A percentile compares a stretch with the other conserved stretches of the same genome.
phyloP scores from a whole-genome alignment of 2,113 vertebrate genomes.

The Tragulus kanchil region DNA sequence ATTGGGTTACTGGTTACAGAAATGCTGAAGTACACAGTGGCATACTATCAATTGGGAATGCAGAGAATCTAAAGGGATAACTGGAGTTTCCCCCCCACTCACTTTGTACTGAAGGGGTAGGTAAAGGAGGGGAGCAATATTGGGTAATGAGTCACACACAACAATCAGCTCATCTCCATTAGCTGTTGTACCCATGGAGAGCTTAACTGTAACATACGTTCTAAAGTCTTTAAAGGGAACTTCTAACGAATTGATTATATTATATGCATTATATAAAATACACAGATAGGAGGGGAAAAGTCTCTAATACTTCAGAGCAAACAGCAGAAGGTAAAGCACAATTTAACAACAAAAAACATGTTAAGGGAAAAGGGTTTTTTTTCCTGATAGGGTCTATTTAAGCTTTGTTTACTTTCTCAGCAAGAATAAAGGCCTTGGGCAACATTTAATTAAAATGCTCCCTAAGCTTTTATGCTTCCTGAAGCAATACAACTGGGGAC shows the following conservation, averaged over 20 bases:
- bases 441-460: slow-evolving; percentile 80
- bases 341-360: slow-evolving; percentile 39
- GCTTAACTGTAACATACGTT: slow-evolving; percentile 40
- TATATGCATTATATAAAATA: slow-evolving; percentile 44
- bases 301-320: slow-evolving; percentile 2
- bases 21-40: not conserved
- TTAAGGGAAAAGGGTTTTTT: not conserved
- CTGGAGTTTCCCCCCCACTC: not conserved
- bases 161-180: not conserved
- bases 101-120: not conserved
- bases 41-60: not conserved
- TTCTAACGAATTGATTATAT: slow-evolving; percentile 8
- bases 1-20: not conserved
- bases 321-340: slow-evolving; percentile 7
- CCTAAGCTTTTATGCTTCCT: slow-evolving; percentile 70
- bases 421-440: slow-evolving; percentile 71
- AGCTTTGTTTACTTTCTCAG: slow-evolving; percentile 77
- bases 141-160: not conserved
- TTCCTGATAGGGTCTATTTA: slow-evolving; percentile 25
- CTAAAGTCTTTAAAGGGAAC: not conserved
- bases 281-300: not conserved
- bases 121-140: fast-evolving
- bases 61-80: not conserved
- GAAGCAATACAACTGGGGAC: slow-evolving; percentile 24
- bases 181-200: not conserved